Evolutionary conservation across 2,113 vertebrate species (phyloP).

Genomic region (Corythoichthys haematopterus): DNA sequence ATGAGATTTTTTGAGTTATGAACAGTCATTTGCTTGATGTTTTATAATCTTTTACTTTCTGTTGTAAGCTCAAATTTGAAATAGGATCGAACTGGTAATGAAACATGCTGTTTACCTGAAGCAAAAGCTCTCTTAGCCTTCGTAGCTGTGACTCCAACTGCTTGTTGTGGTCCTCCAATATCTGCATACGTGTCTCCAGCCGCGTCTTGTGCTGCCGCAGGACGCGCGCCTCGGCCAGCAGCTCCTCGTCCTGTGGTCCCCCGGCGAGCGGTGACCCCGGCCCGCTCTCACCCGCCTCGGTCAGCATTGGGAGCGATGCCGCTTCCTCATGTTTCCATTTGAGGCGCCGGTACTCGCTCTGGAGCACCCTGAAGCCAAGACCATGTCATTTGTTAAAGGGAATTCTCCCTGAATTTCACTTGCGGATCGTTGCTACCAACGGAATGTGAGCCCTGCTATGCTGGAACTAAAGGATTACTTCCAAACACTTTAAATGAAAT

Average conservation of each 20-base stretch:
- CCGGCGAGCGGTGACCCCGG: constrained; percentile 53
- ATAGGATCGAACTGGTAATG: no score
- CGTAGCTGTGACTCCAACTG: constrained; percentile 93
- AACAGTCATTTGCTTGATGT: no score
- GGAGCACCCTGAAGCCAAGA: constrained; percentile 80
- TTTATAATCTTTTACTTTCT: no score
- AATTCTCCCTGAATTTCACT: not conserved
- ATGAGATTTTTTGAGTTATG: no score
- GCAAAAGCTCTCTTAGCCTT: constrained; percentile 87
- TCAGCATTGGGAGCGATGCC: constrained; percentile 75
- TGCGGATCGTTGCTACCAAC: not conserved
- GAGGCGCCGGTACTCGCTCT: constrained; percentile 88
- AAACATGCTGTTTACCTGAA: constrained; percentile 76
- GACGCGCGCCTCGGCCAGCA: constrained; percentile 90
- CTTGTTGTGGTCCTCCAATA: constrained; percentile 97
- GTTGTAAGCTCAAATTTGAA: no score
- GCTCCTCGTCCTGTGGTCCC: constrained; percentile 80
- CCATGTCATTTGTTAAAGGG: not conserved
- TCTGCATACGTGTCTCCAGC: constrained; percentile 98
- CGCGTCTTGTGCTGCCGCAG: constrained; percentile 95
- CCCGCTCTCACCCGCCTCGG: constrained; percentile 72
- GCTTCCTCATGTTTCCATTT: constrained; percentile 97
- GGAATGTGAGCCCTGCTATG: not conserved
- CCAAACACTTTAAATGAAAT: not conserved
- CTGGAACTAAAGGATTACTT: constrained; percentile 5